Conservation (phyloP, 2,113 vertebrate species). For the Myotis lucifugus region DNA sequence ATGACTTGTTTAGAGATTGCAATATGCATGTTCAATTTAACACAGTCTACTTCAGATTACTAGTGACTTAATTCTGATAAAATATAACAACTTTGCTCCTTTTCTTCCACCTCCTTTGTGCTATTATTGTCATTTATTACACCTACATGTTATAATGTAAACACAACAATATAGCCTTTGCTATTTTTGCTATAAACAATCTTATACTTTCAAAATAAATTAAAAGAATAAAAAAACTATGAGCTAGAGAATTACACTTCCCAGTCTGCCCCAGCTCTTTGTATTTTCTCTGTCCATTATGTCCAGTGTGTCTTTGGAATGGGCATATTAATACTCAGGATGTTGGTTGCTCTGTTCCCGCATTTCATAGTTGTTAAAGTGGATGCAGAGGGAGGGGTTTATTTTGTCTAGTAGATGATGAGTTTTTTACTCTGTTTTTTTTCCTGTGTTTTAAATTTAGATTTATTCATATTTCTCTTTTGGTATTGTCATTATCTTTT, state of each 20-base stretch:
- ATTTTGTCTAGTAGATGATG: background rate
- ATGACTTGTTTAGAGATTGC: background rate
- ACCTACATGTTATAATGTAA: background rate
- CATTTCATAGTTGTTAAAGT: background rate
- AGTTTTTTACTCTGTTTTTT: slow-evolving; percentile 7
- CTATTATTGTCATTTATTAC: background rate
- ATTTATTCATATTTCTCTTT: slow-evolving; percentile 13
- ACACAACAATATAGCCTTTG: background rate
- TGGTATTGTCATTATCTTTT: background rate
- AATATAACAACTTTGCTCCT: background rate
- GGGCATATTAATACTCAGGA: background rate
- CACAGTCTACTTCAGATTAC: background rate
- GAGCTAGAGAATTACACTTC: too few relatives aligned
- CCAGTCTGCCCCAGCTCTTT: background rate
- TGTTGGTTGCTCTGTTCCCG: background rate
- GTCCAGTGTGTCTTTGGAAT: background rate
- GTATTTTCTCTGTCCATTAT: background rate
- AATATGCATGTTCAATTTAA: background rate
- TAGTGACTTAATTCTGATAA: background rate
- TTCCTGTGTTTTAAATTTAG: background rate
- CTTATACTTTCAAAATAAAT: background rate
- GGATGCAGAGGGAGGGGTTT: background rate
- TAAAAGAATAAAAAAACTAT: background rate
- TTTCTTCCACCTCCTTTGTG: background rate
- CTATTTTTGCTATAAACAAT: background rate